A percentile compares a stretch with the other conserved stretches of the same genome.
Evolutionary conservation across 2,113 vertebrate genomes (phyloP).

Genomic region (Chelonoidis abingdonii): DNA sequence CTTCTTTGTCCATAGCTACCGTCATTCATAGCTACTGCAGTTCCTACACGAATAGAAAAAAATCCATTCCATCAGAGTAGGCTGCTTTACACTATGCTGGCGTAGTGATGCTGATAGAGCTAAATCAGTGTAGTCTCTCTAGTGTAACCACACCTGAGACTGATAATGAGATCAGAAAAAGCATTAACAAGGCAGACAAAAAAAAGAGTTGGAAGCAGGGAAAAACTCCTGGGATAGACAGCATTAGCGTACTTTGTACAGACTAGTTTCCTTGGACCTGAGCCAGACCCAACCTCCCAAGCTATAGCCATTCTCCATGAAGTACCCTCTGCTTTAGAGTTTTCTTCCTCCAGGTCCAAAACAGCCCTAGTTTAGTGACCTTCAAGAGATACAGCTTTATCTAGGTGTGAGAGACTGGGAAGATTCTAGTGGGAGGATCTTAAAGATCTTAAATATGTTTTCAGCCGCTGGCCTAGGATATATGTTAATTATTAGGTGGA

Average conservation of each 20-base stretch:
- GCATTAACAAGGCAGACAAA: neutral
- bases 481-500: neutral
- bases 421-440: neutral
- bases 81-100: neutral
- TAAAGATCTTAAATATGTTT: neutral
- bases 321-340: fast-evolving
- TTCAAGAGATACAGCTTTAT: neutral
- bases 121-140: neutral
- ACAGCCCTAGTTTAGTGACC: neutral
- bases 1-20: neutral
- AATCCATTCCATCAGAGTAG: neutral
- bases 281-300: neutral
- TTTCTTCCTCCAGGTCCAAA: neutral
- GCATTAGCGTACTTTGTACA: neutral
- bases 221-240: neutral
- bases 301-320: neutral
- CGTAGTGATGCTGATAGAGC: neutral
- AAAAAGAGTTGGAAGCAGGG: neutral
- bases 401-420: neutral
- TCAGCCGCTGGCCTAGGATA: neutral
- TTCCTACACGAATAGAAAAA: neutral
- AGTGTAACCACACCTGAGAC: neutral
- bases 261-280: neutral
- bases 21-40: neutral
- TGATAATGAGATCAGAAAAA: neutral